phyloP scores from a whole-genome alignment of 2,888 invertebrate species.

The Caenorhabditis sp. region DNA sequence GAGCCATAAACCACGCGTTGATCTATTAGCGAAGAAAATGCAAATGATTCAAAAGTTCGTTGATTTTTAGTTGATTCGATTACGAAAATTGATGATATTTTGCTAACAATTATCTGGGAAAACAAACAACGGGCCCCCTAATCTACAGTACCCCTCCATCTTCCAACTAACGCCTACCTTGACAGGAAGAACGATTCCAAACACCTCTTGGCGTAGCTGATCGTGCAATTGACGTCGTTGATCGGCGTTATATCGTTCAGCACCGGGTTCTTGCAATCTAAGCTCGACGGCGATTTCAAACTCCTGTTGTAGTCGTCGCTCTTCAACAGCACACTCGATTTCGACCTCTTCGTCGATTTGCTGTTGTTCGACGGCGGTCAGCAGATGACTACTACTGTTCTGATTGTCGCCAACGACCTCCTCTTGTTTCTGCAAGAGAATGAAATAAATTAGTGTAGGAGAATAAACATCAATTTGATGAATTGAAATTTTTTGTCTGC shows the following conservation, averaged over 20 bases:
- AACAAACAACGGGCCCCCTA: not conserved
- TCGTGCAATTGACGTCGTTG: conserved; percentile 4
- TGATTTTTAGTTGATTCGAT: too few relatives aligned
- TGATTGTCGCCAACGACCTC: not conserved
- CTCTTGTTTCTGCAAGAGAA: not conserved
- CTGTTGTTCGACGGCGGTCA: conserved; percentile 12
- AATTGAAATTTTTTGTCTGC: not conserved
- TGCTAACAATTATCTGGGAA: conserved; percentile 5
- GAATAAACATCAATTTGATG: not conserved
- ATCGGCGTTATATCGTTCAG: not conserved
- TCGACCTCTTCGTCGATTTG: conserved; percentile 29
- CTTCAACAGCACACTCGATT: conserved; percentile 16
- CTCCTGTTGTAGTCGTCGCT: conserved; percentile 26
- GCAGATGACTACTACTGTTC: not conserved
- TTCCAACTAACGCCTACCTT: too few relatives aligned
- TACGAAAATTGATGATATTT: not conserved
- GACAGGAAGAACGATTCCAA: not conserved
- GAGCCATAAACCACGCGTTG: too few relatives aligned
- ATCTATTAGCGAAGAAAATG: too few relatives aligned
- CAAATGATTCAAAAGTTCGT: too few relatives aligned
- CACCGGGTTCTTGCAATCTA: not conserved
- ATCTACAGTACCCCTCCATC: not conserved
- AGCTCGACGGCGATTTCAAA: conserved; percentile 13
- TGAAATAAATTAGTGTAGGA: not conserved
- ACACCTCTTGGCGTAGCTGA: not conserved